These are phyloP conservation scores for Netelia melanura DNA, from an alignment of 2,888 invertebrate species.

Conservation along the genomic window DNA sequence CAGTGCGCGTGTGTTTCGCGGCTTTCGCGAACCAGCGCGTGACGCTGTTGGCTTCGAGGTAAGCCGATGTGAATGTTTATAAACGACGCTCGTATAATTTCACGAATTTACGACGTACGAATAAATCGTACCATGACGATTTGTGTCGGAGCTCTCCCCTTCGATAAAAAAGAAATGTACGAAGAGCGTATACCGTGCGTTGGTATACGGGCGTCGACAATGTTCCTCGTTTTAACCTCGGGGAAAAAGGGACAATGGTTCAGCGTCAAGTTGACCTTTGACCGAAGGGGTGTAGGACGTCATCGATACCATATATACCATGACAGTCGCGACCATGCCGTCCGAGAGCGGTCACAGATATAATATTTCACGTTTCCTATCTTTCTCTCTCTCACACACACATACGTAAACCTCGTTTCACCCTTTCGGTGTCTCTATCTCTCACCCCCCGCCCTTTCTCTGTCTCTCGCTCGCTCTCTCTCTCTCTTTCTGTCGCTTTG, in stretches of 20 bases:
- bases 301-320: not conserved
- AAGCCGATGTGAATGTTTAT: too few relatives aligned
- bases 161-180: not conserved
- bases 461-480: not conserved
- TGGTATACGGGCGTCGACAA: not conserved
- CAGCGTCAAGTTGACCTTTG: not conserved
- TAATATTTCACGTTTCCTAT: conserved; percentile 55
- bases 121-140: not conserved
- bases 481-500: not conserved
- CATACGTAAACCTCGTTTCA: too few relatives aligned
- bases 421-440: not conserved
- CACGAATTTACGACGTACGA: not conserved
- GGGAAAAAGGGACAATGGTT: not conserved
- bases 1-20: too few relatives aligned
- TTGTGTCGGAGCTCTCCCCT: not conserved
- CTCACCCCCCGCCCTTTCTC: not conserved
- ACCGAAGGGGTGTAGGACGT: not conserved
- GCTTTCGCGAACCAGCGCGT: too few relatives aligned
- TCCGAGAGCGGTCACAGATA: conserved; percentile 39
- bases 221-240: not conserved
- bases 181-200: not conserved
- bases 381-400: not conserved
- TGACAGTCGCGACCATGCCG: conserved; percentile 4
- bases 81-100: not conserved
- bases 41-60: too few relatives aligned